Conservation (phyloP, 2,113 vertebrate species). For the Ranitomeya variabilis region DNA sequence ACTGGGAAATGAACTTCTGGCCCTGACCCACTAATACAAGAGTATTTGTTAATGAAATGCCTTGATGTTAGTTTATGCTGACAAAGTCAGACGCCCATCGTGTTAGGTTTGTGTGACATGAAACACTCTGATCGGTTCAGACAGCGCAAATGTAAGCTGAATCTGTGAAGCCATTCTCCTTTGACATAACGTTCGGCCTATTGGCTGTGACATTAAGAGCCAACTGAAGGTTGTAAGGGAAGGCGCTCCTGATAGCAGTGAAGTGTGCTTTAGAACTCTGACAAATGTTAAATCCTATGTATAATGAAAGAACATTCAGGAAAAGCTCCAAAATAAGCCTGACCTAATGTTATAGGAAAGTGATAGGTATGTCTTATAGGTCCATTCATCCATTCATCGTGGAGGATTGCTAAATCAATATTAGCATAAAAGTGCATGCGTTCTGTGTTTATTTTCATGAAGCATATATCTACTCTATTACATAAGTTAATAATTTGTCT, state of each 20-base stretch:
- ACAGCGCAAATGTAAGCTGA: constrained; percentile 1
- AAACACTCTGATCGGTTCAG: constrained; percentile 34
- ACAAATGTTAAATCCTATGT: constrained; percentile 33
- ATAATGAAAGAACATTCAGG: constrained; percentile 29
- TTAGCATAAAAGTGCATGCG: not conserved
- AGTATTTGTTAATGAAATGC: constrained; percentile 9
- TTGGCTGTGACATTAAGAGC: constrained; percentile 38
- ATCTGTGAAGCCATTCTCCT: constrained; percentile 37
- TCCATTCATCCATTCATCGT: constrained; percentile 37
- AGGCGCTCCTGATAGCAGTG: not conserved
- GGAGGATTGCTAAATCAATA: constrained; percentile 40
- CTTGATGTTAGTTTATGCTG: constrained; percentile 6
- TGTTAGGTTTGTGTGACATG: not conserved
- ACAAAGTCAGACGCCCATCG: not conserved
- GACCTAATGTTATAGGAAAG: constrained; percentile 14
- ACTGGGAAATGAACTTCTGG: not conserved
- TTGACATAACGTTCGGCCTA: constrained; percentile 15
- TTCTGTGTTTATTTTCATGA: constrained; percentile 37
- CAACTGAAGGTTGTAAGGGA: not conserved
- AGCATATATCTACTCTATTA: constrained; percentile 25
- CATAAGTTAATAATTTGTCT: constrained; percentile 38
- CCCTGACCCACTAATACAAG: not conserved
- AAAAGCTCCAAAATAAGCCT: constrained; percentile 1
- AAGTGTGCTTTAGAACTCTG: not conserved
- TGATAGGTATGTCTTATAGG: constrained; percentile 25